Percentiles rank a stretch among this genome's conserved stretches.
Conservation (phyloP, 1,140 invertebrate genomes). For the Hirudo medicinalis region DNA sequence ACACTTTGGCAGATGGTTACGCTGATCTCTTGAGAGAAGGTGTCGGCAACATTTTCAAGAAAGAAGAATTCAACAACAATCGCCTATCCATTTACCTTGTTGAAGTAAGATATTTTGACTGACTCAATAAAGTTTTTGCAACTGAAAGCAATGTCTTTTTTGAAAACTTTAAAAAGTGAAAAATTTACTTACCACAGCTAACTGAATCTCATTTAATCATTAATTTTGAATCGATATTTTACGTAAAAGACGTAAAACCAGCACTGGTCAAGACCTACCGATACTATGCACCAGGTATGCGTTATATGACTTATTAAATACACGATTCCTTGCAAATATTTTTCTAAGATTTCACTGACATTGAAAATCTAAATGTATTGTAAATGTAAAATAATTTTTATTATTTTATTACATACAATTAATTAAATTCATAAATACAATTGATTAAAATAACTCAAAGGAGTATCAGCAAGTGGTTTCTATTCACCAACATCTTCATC, state of each 20-base stretch:
- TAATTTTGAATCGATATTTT: background rate
- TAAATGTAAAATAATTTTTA: too few relatives aligned
- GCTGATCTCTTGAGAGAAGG: background rate
- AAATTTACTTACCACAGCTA: too few relatives aligned
- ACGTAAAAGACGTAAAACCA: background rate
- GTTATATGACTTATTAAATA: too few relatives aligned
- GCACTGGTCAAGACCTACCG: background rate
- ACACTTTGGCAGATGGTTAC: background rate
- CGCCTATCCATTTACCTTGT: background rate
- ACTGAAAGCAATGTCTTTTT: background rate
- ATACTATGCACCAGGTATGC: background rate
- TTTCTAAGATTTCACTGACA: too few relatives aligned
- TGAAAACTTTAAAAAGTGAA: too few relatives aligned
- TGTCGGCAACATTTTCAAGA: background rate
- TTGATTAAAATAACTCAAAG: too few relatives aligned
- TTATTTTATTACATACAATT: too few relatives aligned
- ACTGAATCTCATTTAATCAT: background rate
- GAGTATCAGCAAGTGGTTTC: too few relatives aligned
- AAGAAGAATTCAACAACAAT: background rate
- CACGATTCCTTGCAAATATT: too few relatives aligned
- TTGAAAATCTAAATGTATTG: too few relatives aligned
- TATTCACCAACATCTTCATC: too few relatives aligned
- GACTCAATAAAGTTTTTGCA: background rate
- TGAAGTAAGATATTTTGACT: background rate
- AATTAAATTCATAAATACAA: too few relatives aligned